Evolutionary conservation across 2,113 vertebrate species (phyloP).

Genomic region (Dasyornis broadbenti): DNA sequence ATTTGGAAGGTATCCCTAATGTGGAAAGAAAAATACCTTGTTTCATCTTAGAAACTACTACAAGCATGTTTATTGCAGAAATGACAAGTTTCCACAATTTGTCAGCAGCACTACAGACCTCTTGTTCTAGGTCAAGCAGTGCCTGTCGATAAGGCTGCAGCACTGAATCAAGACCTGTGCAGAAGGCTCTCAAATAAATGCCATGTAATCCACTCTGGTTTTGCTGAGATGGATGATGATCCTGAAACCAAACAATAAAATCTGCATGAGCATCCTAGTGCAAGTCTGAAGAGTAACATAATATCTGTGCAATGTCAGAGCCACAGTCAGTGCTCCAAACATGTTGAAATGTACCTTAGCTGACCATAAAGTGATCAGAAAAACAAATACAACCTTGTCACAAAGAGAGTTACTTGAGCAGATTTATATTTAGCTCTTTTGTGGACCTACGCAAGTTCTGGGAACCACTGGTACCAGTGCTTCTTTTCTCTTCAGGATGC

Average conservation of each 20-base stretch:
- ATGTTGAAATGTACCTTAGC: background rate
- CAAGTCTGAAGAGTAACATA: background rate
- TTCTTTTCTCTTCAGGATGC: background rate
- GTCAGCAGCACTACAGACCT: slow-evolving; percentile 72
- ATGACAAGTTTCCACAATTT: background rate
- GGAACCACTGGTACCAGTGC: background rate
- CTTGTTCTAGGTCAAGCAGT: slow-evolving; percentile 92
- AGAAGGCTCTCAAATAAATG: slow-evolving; percentile 94
- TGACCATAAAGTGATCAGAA: background rate
- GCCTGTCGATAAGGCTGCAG: slow-evolving; percentile 94
- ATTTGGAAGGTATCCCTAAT: background rate
- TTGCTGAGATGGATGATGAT: slow-evolving; percentile 83
- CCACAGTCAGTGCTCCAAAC: background rate
- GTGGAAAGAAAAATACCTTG: background rate
- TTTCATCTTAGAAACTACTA: background rate
- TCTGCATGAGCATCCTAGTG: background rate
- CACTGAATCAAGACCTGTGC: slow-evolving; percentile 91
- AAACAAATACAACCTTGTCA: background rate
- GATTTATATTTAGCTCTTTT: background rate
- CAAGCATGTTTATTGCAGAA: background rate
- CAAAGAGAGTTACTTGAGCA: background rate
- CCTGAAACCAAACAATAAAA: slow-evolving; percentile 71
- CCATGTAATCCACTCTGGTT: slow-evolving; percentile 86
- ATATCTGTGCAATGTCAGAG: background rate
- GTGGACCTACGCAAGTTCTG: background rate